phyloP scores from a whole-genome alignment of 1,140 invertebrate species.

The Drosophila bocki region DNA sequence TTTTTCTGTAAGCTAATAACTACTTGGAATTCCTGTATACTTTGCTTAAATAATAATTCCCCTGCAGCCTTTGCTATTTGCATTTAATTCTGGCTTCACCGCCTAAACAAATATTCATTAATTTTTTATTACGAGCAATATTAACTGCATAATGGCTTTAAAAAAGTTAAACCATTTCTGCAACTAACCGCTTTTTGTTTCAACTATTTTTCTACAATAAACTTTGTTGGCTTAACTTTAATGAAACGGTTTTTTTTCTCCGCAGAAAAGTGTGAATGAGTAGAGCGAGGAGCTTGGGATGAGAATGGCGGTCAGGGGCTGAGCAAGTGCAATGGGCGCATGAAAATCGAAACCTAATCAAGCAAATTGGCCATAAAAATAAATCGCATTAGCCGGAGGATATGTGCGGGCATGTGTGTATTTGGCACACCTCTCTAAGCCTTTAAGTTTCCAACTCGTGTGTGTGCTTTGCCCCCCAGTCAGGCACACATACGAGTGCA shows the following conservation, averaged over 20 bases:
- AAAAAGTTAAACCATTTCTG: slow-evolving; percentile 33
- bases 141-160: slow-evolving; percentile 31
- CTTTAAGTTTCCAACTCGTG: slow-evolving; percentile 72
- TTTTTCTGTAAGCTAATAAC: not conserved
- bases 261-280: not conserved
- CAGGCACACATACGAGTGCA: slow-evolving; percentile 17
- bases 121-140: slow-evolving; percentile 49
- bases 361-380: slow-evolving; percentile 83
- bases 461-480: slow-evolving; percentile 50
- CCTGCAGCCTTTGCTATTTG: not conserved
- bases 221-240: slow-evolving; percentile 64
- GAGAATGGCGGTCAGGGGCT: not conserved
- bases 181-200: slow-evolving; percentile 3
- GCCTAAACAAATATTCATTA: slow-evolving; percentile 60
- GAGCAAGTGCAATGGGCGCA: slow-evolving; percentile 67
- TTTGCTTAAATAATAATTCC: not conserved
- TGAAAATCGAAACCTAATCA: slow-evolving; percentile 83
- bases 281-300: not conserved
- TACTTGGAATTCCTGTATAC: not conserved
- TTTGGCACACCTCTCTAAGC: slow-evolving; percentile 63
- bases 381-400: slow-evolving; percentile 74
- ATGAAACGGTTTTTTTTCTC: slow-evolving; percentile 40
- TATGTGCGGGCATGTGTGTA: slow-evolving; percentile 28
- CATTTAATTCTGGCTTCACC: not conserved
- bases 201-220: slow-evolving; percentile 22